Evolutionary conservation across 2,797 vertebrate species (phyloP).

Genomic region (Ceryle rudis): DNA sequence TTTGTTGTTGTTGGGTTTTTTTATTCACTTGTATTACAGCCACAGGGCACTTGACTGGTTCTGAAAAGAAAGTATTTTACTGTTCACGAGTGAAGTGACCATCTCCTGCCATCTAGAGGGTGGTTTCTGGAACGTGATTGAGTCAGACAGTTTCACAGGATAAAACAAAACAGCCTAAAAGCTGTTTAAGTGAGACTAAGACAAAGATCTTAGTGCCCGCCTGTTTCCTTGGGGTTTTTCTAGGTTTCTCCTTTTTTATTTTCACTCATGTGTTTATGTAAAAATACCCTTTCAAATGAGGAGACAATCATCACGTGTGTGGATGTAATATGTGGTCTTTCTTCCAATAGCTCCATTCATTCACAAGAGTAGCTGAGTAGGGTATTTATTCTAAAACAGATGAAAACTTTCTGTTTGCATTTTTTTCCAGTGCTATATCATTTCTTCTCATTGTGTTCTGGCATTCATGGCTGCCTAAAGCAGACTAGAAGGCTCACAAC

Average conservation of each 20-base stretch:
- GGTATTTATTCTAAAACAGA: background rate
- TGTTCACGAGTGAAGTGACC: background rate
- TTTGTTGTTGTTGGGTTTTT: background rate
- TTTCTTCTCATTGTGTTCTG: background rate
- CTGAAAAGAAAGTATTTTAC: background rate
- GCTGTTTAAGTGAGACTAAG: background rate
- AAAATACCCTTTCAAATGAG: background rate
- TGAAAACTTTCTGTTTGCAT: background rate
- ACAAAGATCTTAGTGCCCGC: background rate
- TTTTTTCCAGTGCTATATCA: background rate
- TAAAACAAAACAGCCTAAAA: background rate
- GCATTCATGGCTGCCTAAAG: background rate
- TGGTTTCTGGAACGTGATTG: background rate
- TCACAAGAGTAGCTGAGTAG: background rate
- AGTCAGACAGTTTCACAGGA: background rate
- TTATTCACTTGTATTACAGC: background rate
- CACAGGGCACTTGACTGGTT: background rate
- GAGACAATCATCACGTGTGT: background rate
- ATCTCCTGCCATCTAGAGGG: slow-evolving; percentile 58
- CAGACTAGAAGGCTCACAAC: background rate
- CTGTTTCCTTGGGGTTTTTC: background rate
- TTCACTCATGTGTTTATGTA: background rate
- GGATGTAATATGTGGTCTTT: background rate
- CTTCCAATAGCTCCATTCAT: background rate
- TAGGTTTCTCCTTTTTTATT: background rate